These are phyloP conservation scores for Cerastis rubricosa DNA, from an alignment of 2,888 invertebrate species.

Conservation along the genomic window DNA sequence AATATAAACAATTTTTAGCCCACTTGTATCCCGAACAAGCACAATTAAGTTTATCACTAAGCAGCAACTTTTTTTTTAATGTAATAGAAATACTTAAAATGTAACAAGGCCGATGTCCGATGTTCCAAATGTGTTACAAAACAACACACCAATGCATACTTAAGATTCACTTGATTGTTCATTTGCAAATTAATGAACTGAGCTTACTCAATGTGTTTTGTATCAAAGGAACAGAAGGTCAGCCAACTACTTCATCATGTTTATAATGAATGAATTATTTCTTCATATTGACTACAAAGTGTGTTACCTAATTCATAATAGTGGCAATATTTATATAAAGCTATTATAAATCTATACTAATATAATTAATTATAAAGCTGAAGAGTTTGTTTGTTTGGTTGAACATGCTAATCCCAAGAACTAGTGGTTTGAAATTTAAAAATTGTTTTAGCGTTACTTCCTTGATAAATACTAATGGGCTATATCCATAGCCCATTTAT, in stretches of 20 bases:
- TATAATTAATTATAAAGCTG: too few species aligned
- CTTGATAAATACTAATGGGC: too few species aligned
- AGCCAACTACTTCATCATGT: constrained; percentile 4
- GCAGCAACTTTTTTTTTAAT: not conserved
- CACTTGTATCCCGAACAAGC: too few species aligned
- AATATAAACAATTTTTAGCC: too few species aligned
- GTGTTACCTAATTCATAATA: constrained; percentile 9
- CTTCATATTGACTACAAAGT: constrained; percentile 4
- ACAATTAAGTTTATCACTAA: not conserved
- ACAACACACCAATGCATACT: constrained; percentile 27
- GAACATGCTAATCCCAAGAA: too few species aligned
- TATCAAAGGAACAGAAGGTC: constrained; percentile 32
- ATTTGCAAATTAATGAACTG: constrained; percentile 47
- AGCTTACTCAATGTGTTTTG: constrained; percentile 25
- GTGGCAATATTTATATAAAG: constrained; percentile 9
- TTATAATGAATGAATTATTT: constrained; percentile 32
- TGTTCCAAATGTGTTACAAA: constrained; percentile 21
- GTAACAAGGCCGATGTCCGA: constrained; percentile 8
- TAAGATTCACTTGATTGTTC: constrained; percentile 35
- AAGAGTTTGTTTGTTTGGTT: too few species aligned
- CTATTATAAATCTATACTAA: not conserved
- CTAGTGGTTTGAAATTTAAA: too few species aligned
- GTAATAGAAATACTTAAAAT: not conserved
- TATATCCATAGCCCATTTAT: too few species aligned
- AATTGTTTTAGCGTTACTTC: too few species aligned